Evolutionary conservation across 2,888 invertebrate genomes (phyloP).

Genomic region (Barypeithes pellucidus): DNA sequence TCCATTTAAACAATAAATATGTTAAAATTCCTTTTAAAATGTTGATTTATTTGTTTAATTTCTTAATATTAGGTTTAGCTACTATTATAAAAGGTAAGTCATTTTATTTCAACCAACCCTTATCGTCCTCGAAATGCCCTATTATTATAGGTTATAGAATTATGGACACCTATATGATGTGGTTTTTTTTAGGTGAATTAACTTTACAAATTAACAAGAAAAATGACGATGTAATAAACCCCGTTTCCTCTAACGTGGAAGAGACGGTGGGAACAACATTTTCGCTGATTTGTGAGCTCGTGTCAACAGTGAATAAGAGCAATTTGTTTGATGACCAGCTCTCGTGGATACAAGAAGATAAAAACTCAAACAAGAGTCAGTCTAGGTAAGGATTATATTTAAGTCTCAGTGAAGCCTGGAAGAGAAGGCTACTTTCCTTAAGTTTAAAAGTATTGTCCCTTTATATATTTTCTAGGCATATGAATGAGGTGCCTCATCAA

Average conservation of each 20-base stretch:
- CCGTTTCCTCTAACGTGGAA: conserved; percentile 62
- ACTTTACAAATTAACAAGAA: conserved; percentile 65
- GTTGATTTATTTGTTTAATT: conserved; percentile 48
- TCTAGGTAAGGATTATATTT: not conserved
- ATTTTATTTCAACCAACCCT: not conserved
- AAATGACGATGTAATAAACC: conserved; percentile 63
- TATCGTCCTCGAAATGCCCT: not conserved
- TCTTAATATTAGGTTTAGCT: conserved; percentile 58
- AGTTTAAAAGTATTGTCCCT: no score
- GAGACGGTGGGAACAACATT: conserved; percentile 66
- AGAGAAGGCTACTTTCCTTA: not conserved
- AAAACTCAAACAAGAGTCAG: not conserved
- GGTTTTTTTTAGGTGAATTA: conserved; percentile 61
- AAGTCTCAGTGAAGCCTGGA: not conserved
- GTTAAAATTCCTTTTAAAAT: conserved; percentile 33
- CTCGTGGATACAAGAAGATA: conserved; percentile 61
- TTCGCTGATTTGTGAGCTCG: conserved; percentile 66
- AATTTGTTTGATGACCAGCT: conserved; percentile 64
- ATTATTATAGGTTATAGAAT: conserved; percentile 11
- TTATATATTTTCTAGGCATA: not conserved
- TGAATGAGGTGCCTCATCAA: conserved; percentile 9
- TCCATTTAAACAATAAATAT: conserved; percentile 28
- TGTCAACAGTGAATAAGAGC: conserved; percentile 60
- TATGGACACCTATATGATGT: conserved; percentile 4
- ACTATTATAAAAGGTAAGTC: conserved; percentile 57